These are phyloP conservation scores for Dendrolimus pini DNA, from an alignment of 2,888 invertebrate genomes.

Conservation along the genomic window DNA sequence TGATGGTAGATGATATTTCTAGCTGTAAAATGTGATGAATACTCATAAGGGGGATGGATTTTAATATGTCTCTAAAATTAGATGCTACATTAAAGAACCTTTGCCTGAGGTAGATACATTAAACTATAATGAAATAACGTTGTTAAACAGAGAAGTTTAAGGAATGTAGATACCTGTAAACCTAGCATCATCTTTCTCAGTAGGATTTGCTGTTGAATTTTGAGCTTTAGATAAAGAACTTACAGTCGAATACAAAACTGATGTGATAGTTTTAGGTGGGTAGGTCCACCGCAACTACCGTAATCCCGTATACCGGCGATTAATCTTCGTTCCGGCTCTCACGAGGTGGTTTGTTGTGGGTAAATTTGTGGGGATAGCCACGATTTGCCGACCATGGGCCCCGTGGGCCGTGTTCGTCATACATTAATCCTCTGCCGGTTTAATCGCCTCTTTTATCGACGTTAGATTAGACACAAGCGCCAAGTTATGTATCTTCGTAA, in stretches of 20 bases:
- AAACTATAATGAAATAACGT: constrained; percentile 44
- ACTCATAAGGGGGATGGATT: neutral
- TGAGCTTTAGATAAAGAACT: constrained; percentile 27
- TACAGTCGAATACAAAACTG: constrained; percentile 20
- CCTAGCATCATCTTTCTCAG: constrained; percentile 24
- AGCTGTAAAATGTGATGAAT: neutral
- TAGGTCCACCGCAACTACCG: constrained; percentile 43
- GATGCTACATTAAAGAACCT: constrained; percentile 14
- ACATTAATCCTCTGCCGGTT: constrained; percentile 60
- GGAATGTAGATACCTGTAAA: constrained; percentile 30
- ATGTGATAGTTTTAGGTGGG: constrained; percentile 27
- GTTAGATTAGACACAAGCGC: constrained; percentile 29
- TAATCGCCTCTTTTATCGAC: constrained; percentile 58
- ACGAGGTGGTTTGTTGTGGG: constrained; percentile 65
- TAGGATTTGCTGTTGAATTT: constrained; percentile 14
- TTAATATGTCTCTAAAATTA: neutral
- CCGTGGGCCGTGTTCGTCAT: constrained; percentile 58
- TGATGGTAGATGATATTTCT: neutral
- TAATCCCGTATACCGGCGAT: constrained; percentile 57
- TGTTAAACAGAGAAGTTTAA: constrained; percentile 41
- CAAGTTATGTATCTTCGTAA: constrained; percentile 9
- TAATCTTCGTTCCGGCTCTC: constrained; percentile 64
- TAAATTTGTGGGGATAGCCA: constrained; percentile 63
- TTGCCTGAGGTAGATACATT: constrained; percentile 29
- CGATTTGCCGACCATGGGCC: constrained; percentile 58